Conservation (phyloP, 1,140 invertebrate genomes). For the Drosophila lini region DNA sequence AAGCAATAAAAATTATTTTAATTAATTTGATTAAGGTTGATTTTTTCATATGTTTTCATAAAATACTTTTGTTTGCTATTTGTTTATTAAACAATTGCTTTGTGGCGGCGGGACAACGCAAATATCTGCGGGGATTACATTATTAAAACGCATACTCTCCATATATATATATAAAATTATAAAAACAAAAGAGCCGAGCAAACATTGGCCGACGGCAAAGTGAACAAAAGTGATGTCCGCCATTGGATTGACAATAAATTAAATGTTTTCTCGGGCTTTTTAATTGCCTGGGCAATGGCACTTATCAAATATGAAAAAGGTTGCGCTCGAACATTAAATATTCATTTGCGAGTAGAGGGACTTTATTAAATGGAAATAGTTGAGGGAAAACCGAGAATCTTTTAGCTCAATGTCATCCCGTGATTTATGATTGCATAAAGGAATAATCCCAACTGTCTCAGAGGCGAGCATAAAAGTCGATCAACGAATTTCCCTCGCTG, state of each 20-base stretch:
- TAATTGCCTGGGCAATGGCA: conserved; percentile 25
- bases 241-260: conserved; percentile 40
- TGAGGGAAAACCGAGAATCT: background rate
- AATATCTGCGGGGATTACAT: conserved; percentile 43
- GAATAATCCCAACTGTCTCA: conserved; percentile 26
- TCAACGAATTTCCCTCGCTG: conserved; percentile 29
- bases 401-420: background rate
- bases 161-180: conserved; percentile 35
- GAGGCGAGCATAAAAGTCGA: conserved; percentile 42
- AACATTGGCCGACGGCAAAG: conserved; percentile 15
- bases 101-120: conserved; percentile 9
- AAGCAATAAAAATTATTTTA: conserved; percentile 39
- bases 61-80: conserved; percentile 33
- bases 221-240: conserved; percentile 26
- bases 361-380: conserved; percentile 16
- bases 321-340: conserved; percentile 9
- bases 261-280: conserved; percentile 33
- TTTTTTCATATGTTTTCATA: conserved; percentile 17
- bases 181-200: conserved; percentile 14
- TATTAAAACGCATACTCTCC: conserved; percentile 31
- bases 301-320: conserved; percentile 26
- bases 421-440: conserved; percentile 17
- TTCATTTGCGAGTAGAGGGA: background rate
- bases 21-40: conserved; percentile 56
- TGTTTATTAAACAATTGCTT: conserved; percentile 47